phyloP scores from a whole-genome alignment of 2,113 vertebrate genomes.

The Propithecus coquereli region DNA sequence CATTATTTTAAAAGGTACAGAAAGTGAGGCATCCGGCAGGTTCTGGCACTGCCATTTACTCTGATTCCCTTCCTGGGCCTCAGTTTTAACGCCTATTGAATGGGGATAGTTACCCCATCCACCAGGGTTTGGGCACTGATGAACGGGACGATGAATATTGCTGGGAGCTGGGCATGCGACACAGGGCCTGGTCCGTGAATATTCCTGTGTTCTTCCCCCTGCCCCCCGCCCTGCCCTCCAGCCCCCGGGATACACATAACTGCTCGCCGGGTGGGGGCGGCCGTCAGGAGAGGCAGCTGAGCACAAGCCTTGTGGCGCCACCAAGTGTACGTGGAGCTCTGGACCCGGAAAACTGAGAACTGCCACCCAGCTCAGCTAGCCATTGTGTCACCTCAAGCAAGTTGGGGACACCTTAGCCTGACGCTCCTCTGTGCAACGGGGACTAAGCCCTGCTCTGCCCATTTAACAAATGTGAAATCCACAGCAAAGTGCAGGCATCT shows the following conservation, averaged over 20 bases:
- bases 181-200: accelerated
- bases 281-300: background rate
- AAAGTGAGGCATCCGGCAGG: background rate
- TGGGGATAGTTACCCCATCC: background rate
- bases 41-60: background rate
- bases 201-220: background rate
- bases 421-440: background rate
- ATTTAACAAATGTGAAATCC: background rate
- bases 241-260: background rate
- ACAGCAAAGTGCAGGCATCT: background rate
- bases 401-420: background rate
- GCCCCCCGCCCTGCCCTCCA: background rate
- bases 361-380: background rate
- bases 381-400: accelerated
- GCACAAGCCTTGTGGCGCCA: background rate
- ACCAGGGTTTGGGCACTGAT: background rate
- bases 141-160: accelerated
- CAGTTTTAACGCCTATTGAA: background rate
- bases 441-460: background rate
- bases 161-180: background rate
- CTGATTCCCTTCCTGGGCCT: background rate
- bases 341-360: background rate
- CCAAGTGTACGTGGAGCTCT: background rate
- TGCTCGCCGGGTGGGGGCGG: too few species aligned
- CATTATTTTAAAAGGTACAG: background rate